Conservation (phyloP, 2,113 vertebrate species). For the Chunga burmeisteri region DNA sequence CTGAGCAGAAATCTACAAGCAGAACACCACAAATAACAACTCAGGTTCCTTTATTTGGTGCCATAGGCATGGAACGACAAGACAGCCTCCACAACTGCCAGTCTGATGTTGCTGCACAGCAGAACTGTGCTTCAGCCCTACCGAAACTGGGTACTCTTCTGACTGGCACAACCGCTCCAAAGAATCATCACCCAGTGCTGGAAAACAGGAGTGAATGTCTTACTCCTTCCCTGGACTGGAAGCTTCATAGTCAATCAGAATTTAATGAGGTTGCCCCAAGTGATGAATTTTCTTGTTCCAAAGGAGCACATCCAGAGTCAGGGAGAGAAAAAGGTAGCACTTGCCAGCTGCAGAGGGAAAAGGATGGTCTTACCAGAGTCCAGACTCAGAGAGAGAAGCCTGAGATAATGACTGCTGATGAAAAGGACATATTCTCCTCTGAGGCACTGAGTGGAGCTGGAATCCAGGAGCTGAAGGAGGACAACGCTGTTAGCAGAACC, state of each 20-base stretch:
- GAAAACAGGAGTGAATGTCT: background rate
- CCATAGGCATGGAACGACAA: background rate
- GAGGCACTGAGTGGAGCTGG: constrained; percentile 21
- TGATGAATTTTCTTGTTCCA: constrained; percentile 7
- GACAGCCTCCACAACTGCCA: background rate
- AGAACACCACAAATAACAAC: background rate
- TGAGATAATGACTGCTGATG: background rate
- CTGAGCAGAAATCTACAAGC: constrained; percentile 11
- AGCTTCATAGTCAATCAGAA: background rate
- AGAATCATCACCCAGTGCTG: background rate
- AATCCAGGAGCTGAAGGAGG: constrained; percentile 35
- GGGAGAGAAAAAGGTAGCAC: background rate
- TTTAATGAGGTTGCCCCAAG: background rate
- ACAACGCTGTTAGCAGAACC: constrained; percentile 55
- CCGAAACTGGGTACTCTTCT: background rate
- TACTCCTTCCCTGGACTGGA: constrained; percentile 29
- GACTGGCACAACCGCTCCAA: background rate
- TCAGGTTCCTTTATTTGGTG: background rate
- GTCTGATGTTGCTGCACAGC: background rate
- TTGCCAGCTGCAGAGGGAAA: background rate
- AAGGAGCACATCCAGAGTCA: background rate
- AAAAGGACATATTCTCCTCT: background rate
- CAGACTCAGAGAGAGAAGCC: constrained; percentile 18
- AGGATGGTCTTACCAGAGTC: background rate
- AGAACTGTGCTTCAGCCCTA: background rate